Evolutionary conservation across 1,140 invertebrate species (phyloP), one percentile per base, ranked within the genome.

Genomic region (Drosophila busckii): DNA sequence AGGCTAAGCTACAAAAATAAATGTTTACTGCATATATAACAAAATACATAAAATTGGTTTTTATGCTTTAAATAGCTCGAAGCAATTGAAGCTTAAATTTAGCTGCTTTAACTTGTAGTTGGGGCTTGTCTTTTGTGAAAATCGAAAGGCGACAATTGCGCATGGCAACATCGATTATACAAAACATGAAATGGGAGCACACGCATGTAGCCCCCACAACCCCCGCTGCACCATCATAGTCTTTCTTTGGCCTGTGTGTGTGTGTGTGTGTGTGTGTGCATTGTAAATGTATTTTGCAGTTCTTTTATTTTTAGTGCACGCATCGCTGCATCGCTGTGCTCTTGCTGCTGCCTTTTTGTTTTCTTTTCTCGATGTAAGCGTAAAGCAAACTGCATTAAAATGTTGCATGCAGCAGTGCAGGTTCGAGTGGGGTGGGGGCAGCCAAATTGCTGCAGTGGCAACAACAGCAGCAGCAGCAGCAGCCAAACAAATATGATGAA

Each of bases 131-230:
- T n/a, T n/a, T n/a, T n/a, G 37, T 49, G 20, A 16, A 58, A 44
- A 41, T 5, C 12, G n/a, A 42, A 35, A 44, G 23, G 19, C 45
- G 28, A 19, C 32, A 37, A 50, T 20, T 50, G 45, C 38, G 55
- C 55, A 37, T 59, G 48, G 55, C 32, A 59, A 59, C 55, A 59
- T 59, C 25, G 55, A 59, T 59, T 59, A 59, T 59, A 59, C 55
- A 59, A 50, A 37, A 26, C 45, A 12, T 16, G 45, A 58, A 58
- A 58, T 5, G 45, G 37, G 54, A 49, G 13, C 40, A 44, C 48
- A 44, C 55, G 32, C 46, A 59, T n/a, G n/a, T n/a, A n/a, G n/a
- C n/a, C n/a, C n/a, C n/a, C n/a, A n/a, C n/a, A n/a, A n/a, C n/a
- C n/a, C n/a, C n/a, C n/a, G n/a, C n/a, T n/a, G n/a, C 25, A 44